Evolutionary conservation across 1,140 invertebrate genomes (phyloP).

Genomic region (Tribolium castaneum): DNA sequence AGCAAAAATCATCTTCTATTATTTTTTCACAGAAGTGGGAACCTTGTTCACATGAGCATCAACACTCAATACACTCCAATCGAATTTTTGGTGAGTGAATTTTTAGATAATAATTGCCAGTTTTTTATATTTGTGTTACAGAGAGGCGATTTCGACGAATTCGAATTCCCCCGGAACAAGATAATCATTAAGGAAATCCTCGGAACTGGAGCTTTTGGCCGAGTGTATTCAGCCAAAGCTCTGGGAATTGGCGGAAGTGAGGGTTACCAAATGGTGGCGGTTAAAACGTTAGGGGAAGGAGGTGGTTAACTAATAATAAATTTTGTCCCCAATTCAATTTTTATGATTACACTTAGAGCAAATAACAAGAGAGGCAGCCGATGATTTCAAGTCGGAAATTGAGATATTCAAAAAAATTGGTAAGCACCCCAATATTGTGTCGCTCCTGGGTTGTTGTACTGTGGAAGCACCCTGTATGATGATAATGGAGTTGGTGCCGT

Average conservation of each 20-base stretch:
- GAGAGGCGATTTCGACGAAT: slow-evolving; percentile 44
- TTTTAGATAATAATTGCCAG: background rate
- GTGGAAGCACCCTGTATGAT: slow-evolving; percentile 74
- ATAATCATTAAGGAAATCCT: slow-evolving; percentile 66
- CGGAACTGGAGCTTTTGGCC: slow-evolving; percentile 80
- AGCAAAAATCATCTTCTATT: background rate
- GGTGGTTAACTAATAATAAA: no score
- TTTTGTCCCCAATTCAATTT: no score
- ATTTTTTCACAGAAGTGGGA: background rate
- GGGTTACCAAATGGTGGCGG: slow-evolving; percentile 72
- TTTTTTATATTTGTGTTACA: background rate
- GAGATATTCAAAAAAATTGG: slow-evolving; percentile 80
- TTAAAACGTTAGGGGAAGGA: slow-evolving; percentile 74
- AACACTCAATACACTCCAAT: slow-evolving; percentile 52
- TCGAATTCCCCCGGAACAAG: slow-evolving; percentile 54
- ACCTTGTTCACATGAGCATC: slow-evolving; percentile 12
- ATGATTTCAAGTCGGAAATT: slow-evolving; percentile 81
- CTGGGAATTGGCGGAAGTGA: slow-evolving; percentile 65
- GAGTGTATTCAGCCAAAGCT: slow-evolving; percentile 73
- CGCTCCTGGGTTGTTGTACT: slow-evolving; percentile 83
- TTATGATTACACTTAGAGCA: slow-evolving; percentile 59
- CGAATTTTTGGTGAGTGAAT: slow-evolving; percentile 44
- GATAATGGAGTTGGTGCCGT: slow-evolving; percentile 83
- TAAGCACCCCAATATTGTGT: slow-evolving; percentile 82
- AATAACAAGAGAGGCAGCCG: slow-evolving; percentile 69